A percentile compares a stretch with the other conserved stretches of the same genome.
These are phyloP conservation scores for Regulus satrapa DNA, from an alignment of 2,113 vertebrate species.

Conservation along the genomic window DNA sequence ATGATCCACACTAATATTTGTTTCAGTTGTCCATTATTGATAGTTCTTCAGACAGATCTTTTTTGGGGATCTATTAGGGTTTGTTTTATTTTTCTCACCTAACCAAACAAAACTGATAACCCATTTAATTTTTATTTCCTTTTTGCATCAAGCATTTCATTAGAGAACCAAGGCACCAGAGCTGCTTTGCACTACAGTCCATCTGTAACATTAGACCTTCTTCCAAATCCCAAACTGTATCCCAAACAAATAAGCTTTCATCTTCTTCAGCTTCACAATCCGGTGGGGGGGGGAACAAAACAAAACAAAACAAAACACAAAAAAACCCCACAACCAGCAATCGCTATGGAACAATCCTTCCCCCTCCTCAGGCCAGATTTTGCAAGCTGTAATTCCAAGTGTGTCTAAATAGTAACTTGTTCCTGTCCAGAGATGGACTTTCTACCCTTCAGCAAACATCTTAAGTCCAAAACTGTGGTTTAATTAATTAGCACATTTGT, in stretches of 20 bases:
- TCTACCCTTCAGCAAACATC: not conserved
- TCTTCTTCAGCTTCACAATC: not conserved
- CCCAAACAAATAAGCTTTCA: not conserved
- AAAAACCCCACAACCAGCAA: no score
- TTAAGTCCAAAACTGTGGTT: not conserved
- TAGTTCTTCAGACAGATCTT: not conserved
- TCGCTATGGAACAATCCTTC: no score
- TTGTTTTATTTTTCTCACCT: not conserved
- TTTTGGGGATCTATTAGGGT: not conserved
- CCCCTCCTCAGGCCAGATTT: not conserved
- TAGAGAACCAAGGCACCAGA: not conserved
- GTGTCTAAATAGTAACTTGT: not conserved
- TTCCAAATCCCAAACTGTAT: not conserved
- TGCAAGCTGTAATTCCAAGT: not conserved
- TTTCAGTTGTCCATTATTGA: not conserved
- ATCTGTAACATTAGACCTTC: not conserved
- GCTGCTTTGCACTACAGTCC: not conserved
- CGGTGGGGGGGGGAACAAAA: no score
- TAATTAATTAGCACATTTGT: not conserved
- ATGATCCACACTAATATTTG: not conserved
- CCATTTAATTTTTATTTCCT: not conserved
- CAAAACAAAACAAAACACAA: no score
- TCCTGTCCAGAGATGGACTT: not conserved
- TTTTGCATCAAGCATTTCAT: not conserved
- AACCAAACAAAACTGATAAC: not conserved